phyloP scores from a whole-genome alignment of 2,888 invertebrate genomes.

The Mallateleia sp. region DNA sequence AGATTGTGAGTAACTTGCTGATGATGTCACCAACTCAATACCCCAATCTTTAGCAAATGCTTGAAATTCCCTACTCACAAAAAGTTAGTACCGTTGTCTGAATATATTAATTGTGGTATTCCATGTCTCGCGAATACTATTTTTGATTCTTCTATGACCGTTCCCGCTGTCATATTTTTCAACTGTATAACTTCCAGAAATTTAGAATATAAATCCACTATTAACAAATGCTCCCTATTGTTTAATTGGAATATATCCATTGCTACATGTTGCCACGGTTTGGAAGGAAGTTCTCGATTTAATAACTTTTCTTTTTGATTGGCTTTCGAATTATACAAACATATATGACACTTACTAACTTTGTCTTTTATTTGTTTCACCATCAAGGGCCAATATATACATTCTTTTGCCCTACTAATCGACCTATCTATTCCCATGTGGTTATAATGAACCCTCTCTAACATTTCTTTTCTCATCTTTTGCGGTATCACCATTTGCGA shows the following conservation, averaged over 20 bases:
- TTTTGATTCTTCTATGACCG: constrained; percentile 77
- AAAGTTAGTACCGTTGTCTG: constrained; percentile 81
- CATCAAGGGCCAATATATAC: constrained; percentile 72
- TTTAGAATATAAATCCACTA: constrained; percentile 81
- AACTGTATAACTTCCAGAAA: constrained; percentile 78
- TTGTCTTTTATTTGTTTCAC: constrained; percentile 71
- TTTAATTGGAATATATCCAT: constrained; percentile 79
- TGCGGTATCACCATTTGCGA: constrained; percentile 69
- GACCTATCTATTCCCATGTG: constrained; percentile 72
- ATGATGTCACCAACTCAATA: constrained; percentile 44
- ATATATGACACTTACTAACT: constrained; percentile 77
- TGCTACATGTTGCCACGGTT: constrained; percentile 79
- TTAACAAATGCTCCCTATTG: constrained; percentile 75
- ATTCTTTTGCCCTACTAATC: constrained; percentile 59
- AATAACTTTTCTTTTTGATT: constrained; percentile 78
- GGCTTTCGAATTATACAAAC: constrained; percentile 70
- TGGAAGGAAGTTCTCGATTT: constrained; percentile 64
- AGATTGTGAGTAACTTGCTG: constrained; percentile 43
- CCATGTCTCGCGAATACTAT: constrained; percentile 77
- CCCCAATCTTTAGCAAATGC: constrained; percentile 56
- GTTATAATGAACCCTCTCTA: constrained; percentile 62
- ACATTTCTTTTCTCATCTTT: constrained; percentile 53
- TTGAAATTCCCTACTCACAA: constrained; percentile 49
- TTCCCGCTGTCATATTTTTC: constrained; percentile 69
- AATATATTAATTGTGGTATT: constrained; percentile 68